Percentiles rank a stretch among this genome's conserved stretches.
Evolutionary conservation across 2,888 invertebrate genomes (phyloP).

Genomic region (Thymelicus lineola): DNA sequence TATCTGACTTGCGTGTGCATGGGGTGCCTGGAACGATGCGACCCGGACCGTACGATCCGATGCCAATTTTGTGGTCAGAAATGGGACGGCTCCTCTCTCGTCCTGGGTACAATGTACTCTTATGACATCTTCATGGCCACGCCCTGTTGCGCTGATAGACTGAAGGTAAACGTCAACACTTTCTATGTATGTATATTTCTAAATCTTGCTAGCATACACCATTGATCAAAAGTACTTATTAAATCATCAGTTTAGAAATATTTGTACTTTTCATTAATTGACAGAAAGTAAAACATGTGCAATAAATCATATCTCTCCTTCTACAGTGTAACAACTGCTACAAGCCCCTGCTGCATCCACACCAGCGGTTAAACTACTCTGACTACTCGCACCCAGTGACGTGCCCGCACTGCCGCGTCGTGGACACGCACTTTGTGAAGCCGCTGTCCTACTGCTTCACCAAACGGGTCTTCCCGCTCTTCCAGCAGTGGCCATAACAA

Average conservation of each 20-base stretch:
- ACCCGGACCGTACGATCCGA: constrained; percentile 89
- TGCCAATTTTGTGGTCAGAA: constrained; percentile 94
- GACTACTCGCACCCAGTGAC: constrained; percentile 97
- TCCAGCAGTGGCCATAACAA: constrained; percentile 95
- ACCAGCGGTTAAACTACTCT: constrained; percentile 95
- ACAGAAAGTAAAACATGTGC: background rate
- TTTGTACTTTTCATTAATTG: too few relatives aligned
- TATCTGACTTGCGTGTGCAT: constrained; percentile 98
- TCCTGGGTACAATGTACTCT: constrained; percentile 98
- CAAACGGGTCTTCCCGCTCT: constrained; percentile 88
- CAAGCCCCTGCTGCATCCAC: constrained; percentile 94
- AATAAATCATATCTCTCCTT: constrained; percentile 45
- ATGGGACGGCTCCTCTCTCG: constrained; percentile 97
- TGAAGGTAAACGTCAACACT: constrained; percentile 87
- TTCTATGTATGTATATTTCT: too few relatives aligned
- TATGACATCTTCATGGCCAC: constrained; percentile 99
- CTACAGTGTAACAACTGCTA: constrained; percentile 96
- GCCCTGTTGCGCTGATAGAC: constrained; percentile 97
- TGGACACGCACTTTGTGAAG: constrained; percentile 98
- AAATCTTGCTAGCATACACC: too few relatives aligned
- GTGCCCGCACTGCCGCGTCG: constrained; percentile 95
- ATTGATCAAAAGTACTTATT: too few relatives aligned
- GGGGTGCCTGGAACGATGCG: constrained; percentile 95
- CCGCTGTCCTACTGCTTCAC: constrained; percentile 94
- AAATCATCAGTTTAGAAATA: too few relatives aligned